Percentiles rank a stretch among this genome's conserved stretches.
Conservation (phyloP, 2,113 vertebrate genomes). For the Pelmatolapia mariae region DNA sequence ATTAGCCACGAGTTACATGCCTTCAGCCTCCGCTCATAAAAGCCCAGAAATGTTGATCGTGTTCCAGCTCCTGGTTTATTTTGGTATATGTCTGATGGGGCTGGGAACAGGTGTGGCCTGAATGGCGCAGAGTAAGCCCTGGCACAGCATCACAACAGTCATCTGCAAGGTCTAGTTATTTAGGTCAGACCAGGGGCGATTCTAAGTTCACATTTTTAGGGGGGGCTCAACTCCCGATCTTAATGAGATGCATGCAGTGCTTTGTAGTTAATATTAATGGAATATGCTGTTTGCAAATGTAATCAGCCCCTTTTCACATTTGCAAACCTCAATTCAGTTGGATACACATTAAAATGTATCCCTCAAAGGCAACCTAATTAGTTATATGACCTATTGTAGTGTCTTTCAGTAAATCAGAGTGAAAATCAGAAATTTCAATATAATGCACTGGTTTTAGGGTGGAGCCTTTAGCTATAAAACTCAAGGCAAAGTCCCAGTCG, state of each 20-base stretch:
- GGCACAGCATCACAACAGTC: conserved; percentile 11
- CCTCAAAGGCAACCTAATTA: neutral
- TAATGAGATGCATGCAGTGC: neutral
- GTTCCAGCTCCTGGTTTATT: conserved; percentile 52
- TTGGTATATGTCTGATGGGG: conserved; percentile 39
- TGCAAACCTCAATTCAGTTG: neutral
- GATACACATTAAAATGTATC: neutral
- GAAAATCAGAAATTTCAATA: neutral
- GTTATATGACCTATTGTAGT: neutral
- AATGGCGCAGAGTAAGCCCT: neutral
- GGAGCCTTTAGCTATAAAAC: neutral
- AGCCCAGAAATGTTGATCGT: conserved; percentile 5
- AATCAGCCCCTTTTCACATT: neutral
- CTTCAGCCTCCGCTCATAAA: neutral
- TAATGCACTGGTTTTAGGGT: neutral
- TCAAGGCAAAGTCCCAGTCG: neutral
- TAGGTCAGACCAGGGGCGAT: conserved; percentile 12
- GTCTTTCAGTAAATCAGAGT: neutral
- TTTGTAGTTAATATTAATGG: neutral
- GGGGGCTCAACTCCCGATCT: neutral
- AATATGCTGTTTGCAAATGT: neutral
- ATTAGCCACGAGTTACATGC: neutral
- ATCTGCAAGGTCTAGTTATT: conserved; percentile 29
- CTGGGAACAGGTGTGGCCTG: conserved; percentile 53
- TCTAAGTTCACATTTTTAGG: neutral